These are phyloP conservation scores for Subanguina moxae DNA, from an alignment of 1,140 invertebrate species.

Conservation along the genomic window DNA sequence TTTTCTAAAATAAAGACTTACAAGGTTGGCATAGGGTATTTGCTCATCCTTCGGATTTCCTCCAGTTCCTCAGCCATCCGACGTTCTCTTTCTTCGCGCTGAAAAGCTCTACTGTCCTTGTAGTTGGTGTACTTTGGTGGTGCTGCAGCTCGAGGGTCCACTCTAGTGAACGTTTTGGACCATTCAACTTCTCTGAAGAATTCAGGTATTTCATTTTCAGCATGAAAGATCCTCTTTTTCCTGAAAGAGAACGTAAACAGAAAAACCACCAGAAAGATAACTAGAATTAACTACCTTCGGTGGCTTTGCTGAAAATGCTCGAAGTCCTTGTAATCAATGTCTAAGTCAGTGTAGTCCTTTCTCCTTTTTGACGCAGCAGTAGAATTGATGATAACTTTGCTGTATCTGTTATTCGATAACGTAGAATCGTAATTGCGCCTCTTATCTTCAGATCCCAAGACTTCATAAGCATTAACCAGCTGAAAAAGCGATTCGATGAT, in stretches of 20 bases:
- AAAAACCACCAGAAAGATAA: background rate
- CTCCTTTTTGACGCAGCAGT: background rate
- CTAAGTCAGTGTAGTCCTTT: slow-evolving; percentile 34
- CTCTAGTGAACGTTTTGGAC: background rate
- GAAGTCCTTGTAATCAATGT: slow-evolving; percentile 43
- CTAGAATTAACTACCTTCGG: background rate
- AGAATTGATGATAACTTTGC: slow-evolving; percentile 6
- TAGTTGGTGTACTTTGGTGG: slow-evolving; percentile 15
- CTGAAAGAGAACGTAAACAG: slow-evolving; percentile 1
- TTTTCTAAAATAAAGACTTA: background rate
- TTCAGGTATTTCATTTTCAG: slow-evolving; percentile 8
- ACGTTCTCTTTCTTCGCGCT: slow-evolving; percentile 30
- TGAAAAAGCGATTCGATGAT: slow-evolving; percentile 30
- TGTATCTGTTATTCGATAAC: slow-evolving; percentile 1
- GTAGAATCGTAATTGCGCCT: slow-evolving; percentile 58
- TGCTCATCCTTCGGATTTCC: slow-evolving; percentile 7
- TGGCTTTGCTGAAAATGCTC: slow-evolving; percentile 39
- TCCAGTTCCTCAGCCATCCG: slow-evolving; percentile 25
- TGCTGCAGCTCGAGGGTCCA: slow-evolving; percentile 4
- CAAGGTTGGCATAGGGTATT: slow-evolving; percentile 35
- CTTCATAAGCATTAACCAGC: slow-evolving; percentile 59
- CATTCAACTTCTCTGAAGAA: background rate
- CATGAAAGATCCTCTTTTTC: slow-evolving; percentile 5
- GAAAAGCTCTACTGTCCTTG: slow-evolving; percentile 21
- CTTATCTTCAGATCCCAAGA: slow-evolving; percentile 59